Percentiles rank a stretch among this genome's conserved stretches.
Evolutionary conservation across 2,113 vertebrate genomes (phyloP).

Genomic region (Cyanoramphus novaezelandiae): DNA sequence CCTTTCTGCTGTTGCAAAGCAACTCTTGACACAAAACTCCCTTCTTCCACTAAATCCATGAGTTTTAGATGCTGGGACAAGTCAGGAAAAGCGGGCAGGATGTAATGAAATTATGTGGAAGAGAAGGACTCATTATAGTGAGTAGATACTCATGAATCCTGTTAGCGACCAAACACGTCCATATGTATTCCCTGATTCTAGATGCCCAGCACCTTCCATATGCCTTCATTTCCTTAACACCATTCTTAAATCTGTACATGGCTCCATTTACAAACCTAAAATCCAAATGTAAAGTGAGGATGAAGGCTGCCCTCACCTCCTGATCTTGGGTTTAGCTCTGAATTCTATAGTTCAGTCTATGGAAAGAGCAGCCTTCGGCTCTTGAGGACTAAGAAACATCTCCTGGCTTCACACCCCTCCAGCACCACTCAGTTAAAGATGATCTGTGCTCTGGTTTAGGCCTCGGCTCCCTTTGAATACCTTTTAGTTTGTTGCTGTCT

Average conservation of each 20-base stretch:
- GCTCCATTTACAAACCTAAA: conserved; percentile 25
- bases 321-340: neutral
- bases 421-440: neutral
- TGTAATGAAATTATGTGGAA: conserved; percentile 43
- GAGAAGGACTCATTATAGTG: neutral
- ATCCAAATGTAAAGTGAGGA: neutral
- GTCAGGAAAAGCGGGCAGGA: neutral
- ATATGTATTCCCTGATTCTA: neutral
- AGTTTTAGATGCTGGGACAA: neutral
- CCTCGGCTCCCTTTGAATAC: neutral
- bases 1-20: neutral
- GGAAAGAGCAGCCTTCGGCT: conserved; percentile 3
- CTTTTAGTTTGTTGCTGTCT: neutral
- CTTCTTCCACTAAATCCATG: neutral
- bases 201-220: neutral
- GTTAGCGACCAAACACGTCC: neutral
- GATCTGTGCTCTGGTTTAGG: neutral
- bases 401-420: neutral
- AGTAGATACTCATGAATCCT: neutral
- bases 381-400: neutral
- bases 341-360: neutral
- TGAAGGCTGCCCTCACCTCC: neutral
- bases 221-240: neutral
- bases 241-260: neutral
- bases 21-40: neutral